Conservation (phyloP, 2,797 vertebrate genomes). For the Pangasius djambal region DNA sequence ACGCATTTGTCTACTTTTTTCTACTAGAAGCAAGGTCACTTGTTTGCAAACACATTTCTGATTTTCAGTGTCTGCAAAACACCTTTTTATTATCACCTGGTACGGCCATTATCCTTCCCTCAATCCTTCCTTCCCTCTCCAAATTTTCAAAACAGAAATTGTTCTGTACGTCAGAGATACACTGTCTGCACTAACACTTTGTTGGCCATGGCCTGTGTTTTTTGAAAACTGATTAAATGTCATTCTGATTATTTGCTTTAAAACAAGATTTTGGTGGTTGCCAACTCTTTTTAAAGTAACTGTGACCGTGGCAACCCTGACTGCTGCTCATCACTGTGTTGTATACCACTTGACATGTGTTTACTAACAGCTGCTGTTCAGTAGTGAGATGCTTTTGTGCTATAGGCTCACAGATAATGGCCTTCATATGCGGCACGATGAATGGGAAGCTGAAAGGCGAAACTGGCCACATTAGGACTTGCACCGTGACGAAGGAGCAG, state of each 20-base stretch:
- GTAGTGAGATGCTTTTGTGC: not conserved
- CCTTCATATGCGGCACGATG: slow-evolving; percentile 84
- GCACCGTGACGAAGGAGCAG: slow-evolving; percentile 85
- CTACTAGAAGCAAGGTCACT: not conserved
- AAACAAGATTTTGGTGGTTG: not conserved
- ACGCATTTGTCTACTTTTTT: not conserved
- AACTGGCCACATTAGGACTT: slow-evolving; percentile 78
- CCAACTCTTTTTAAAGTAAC: not conserved
- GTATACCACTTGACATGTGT: slow-evolving; percentile 23
- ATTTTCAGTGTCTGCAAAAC: not conserved
- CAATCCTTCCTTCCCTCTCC: not conserved
- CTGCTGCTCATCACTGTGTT: not conserved
- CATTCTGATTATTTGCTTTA: not conserved
- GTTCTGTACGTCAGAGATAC: not conserved
- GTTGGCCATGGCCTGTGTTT: not conserved
- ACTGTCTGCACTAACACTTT: not conserved
- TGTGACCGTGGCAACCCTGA: not conserved
- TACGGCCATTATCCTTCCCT: not conserved
- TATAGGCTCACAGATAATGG: slow-evolving; percentile 81
- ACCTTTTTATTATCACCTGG: not conserved
- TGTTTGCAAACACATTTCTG: not conserved
- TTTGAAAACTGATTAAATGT: not conserved
- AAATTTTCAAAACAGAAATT: not conserved
- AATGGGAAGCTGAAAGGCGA: slow-evolving; percentile 82
- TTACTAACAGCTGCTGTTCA: not conserved